A percentile compares a stretch with the other conserved stretches of the same genome.
Conservation (phyloP, 2,797 vertebrate species). For the Sebastes flavidus region DNA sequence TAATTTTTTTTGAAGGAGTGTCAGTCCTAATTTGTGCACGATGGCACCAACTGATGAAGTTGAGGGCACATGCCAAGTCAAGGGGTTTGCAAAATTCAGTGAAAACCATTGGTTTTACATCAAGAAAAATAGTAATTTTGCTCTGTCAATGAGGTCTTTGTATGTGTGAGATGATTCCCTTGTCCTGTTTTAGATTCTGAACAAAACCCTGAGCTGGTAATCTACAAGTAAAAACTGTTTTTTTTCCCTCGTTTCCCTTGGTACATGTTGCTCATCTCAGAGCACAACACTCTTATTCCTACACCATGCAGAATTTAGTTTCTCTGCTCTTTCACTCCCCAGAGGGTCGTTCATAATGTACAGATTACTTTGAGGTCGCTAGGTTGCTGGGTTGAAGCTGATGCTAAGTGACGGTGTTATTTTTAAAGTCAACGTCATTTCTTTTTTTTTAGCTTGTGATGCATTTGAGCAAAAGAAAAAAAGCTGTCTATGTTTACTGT, state of each 20-base stretch:
- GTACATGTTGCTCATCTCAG: slow-evolving; percentile 27
- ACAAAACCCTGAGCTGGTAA: neutral
- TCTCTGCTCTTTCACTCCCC: slow-evolving; percentile 27
- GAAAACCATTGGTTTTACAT: neutral
- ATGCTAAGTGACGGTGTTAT: slow-evolving; percentile 59
- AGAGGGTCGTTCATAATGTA: slow-evolving; percentile 63
- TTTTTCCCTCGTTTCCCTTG: neutral
- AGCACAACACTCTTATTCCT: slow-evolving; percentile 11
- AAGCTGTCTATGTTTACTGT: neutral
- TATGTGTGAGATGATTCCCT: neutral
- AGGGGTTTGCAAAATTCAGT: neutral
- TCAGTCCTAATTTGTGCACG: neutral
- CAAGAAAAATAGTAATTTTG: neutral
- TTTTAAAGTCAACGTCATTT: slow-evolving; percentile 43
- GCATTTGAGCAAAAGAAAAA: slow-evolving; percentile 8
- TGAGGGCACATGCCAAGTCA: neutral
- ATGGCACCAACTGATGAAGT: neutral
- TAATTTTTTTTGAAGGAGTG: neutral
- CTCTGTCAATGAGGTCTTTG: neutral
- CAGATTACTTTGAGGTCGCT: slow-evolving; percentile 67
- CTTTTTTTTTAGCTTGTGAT: slow-evolving; percentile 21
- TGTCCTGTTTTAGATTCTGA: neutral
- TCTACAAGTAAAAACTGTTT: neutral
- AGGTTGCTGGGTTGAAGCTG: slow-evolving; percentile 62
- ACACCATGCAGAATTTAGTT: slow-evolving; percentile 55